phyloP scores from a whole-genome alignment of 2,113 vertebrate species.

The Gymnocephalus cernua region DNA sequence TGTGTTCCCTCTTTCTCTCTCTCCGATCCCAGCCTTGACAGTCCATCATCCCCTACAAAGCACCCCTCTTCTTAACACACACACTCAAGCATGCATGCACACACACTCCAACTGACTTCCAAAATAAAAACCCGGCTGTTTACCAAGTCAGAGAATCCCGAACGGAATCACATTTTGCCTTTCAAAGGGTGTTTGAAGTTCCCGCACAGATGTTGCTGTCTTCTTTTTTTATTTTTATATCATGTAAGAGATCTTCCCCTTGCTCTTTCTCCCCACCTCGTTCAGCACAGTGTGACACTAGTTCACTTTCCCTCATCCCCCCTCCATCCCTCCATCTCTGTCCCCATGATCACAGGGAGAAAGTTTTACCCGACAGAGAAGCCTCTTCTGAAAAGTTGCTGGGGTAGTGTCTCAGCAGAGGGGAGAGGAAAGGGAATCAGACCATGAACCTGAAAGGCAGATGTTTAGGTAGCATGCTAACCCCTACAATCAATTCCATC shows the following conservation, averaged over 20 bases:
- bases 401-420: constrained; percentile 33
- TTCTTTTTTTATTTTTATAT: constrained; percentile 60
- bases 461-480: constrained; percentile 37
- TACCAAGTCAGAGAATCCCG: constrained; percentile 76
- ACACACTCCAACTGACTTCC: constrained; percentile 54
- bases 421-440: constrained; percentile 43
- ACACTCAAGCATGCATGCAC: constrained; percentile 35
- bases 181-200: constrained; percentile 81
- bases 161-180: constrained; percentile 74
- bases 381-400: constrained; percentile 64
- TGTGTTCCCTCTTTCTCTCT: constrained; percentile 32
- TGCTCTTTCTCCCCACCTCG: constrained; percentile 57
- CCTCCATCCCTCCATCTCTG: constrained; percentile 52
- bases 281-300: constrained; percentile 65
- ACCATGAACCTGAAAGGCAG: constrained; percentile 48
- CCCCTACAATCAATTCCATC: neutral
- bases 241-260: constrained; percentile 53
- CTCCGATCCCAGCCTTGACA: constrained; percentile 39
- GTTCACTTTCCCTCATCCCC: constrained; percentile 40
- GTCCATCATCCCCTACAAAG: constrained; percentile 48
- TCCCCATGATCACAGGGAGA: constrained; percentile 67
- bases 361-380: constrained; percentile 64
- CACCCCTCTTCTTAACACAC: constrained; percentile 40
- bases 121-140: constrained; percentile 72
- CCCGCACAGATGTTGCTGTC: constrained; percentile 74